Base-by-base conservation (phyloP, 2,113 vertebrate species). In the Dipodomys merriami region DNA sequence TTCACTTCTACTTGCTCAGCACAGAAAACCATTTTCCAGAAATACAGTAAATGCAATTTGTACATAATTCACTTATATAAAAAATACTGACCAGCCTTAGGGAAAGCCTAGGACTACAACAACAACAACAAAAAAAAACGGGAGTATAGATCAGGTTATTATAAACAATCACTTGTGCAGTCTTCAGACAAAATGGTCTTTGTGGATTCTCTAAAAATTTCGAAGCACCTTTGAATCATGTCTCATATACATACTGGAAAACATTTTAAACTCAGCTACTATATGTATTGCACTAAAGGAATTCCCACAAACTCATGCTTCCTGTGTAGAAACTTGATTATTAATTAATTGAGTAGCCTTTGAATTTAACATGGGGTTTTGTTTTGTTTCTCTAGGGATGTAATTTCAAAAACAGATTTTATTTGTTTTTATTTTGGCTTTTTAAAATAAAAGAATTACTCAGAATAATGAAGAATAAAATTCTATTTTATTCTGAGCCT, bases 311-410 rank as follows among this genome's bases (percentile, higher is more conserved):
- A 72, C 30, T 82, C 57, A 68, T 81, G 7, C 30, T 84, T 87
- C 65, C 49, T 87, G 23, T 8, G 12, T 91, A 86, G 53, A 94
- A 95, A 73, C 13, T 65, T 62, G 33, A 74, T 78, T 92, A 83
- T 69, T 95, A 91, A 77, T 93, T 77, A 88, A 87, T 69, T 91
- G 16, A 68, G 30, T 81, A 20, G 16, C n/a, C 22, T 25, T 68
- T 90, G 22, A 82, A 94, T 88, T 83, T 88, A 89, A 39, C 33
- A 90, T 25, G 64, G 4, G 0, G 23, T 57, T 81, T 88, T 49
- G n/a, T 72, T 64, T 30, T 71, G 53, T 39, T 29, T 30, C 44
- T 53, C 9, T 30, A 46, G 13, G 29, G 6, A 68, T 81, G 18
- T 73, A 12, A 16, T 81, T 87, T 87, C 44, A 6, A 95, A n/a